phyloP scores from a whole-genome alignment of 2,113 vertebrate genomes.

The Erythrolamprus reginae region DNA sequence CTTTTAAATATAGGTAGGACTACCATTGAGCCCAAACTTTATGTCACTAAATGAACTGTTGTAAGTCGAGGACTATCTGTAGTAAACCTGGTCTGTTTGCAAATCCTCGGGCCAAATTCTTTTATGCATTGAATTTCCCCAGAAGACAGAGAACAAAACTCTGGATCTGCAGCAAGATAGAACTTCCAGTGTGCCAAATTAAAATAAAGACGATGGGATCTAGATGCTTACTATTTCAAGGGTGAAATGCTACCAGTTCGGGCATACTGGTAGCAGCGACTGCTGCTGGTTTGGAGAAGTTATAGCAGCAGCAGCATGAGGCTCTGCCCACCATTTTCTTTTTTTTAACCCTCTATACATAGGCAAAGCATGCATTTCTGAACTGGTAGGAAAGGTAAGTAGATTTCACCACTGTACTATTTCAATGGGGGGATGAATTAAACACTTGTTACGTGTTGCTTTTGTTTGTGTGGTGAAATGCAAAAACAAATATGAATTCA shows the following conservation, averaged over 20 bases:
- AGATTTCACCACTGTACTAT: no score
- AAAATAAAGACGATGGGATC: background rate
- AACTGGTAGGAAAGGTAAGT: no score
- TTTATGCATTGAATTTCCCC: background rate
- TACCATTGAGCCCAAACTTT: background rate
- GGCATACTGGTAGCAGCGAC: no score
- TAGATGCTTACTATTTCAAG: background rate
- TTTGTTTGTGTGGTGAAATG: background rate
- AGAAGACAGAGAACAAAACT: background rate
- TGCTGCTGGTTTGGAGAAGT: no score
- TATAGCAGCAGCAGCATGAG: no score
- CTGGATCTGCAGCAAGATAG: background rate
- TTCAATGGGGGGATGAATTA: no score
- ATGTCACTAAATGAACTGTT: background rate
- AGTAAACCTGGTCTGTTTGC: background rate
- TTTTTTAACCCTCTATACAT: no score
- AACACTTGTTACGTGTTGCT: background rate
- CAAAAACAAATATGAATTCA: background rate
- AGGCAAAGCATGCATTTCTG: no score
- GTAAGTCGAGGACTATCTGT: background rate
- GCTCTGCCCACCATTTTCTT: no score
- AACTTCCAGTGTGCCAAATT: background rate
- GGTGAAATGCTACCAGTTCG: no score
- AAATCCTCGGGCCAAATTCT: background rate
- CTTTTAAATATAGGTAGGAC: background rate